Evolutionary conservation across 2,113 vertebrate species (phyloP), one percentile per base, ranked within the genome.

Genomic region (Mormyrus lacerda): DNA sequence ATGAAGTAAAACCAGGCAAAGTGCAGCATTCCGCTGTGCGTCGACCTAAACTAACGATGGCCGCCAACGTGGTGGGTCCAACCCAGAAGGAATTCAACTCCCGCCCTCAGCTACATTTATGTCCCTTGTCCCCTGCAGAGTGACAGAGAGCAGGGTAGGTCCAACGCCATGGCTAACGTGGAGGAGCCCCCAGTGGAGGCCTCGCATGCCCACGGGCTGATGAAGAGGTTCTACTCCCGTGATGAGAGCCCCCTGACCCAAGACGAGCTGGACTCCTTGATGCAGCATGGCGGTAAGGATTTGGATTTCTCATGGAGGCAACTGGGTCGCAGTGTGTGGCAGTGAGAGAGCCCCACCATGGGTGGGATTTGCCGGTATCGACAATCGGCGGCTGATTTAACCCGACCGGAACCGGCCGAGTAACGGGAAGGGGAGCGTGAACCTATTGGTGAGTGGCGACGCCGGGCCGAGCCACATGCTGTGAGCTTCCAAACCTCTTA

Each of bases 201-300:
- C 0, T 69, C 87, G 9, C 90, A 6, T 17, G 90, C 42, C 15
- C 27, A 7, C 1, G 82, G 47, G 42, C 53, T 88, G 31, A 65
- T 85, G 65, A 90, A 87, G 24, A 91, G 90, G 82, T 53, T 82
- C 24, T 39, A 87, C 5, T 76, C 89, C 50, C 89, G 83, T 1
- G 90, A 91, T 3, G 76, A 55, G 4, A 39, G 35, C n/a, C 55
- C 89, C 15, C 69, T 96, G 27, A 91, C 90, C 73, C 89, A 92
- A 84, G 95, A 96, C 6, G 94, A 95, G 87, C 58, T 96, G 5
- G 95, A 96, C 47, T 85, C 93, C 61, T 92, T 96, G 88, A 92
- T 93, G 91, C 91, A 91, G 10, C 92, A 87, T 61, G 90, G 89
- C 7, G 95, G 95, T 96, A 88, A 91, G 93, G 39, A 89, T 21